Evolutionary conservation across 2,113 vertebrate species (phyloP).

Genomic region (Serranochromis macrocephalus): DNA sequence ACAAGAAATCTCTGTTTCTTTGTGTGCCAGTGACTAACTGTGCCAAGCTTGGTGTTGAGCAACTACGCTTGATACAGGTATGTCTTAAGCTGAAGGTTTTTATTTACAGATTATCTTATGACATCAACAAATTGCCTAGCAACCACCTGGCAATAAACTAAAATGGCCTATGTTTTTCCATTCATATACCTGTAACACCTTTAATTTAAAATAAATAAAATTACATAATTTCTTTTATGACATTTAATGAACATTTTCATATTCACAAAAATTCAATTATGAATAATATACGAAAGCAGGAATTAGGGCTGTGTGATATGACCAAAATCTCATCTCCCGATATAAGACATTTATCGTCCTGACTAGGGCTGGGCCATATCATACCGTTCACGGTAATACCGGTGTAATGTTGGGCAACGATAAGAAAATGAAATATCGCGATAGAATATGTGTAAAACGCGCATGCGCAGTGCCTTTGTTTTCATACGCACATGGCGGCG

Average conservation of each 20-base stretch:
- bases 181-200: not conserved
- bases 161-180: not conserved
- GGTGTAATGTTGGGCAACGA: no score
- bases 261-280: not conserved
- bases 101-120: not conserved
- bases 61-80: not conserved
- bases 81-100: not conserved
- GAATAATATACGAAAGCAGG: not conserved
- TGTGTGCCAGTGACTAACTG: not conserved
- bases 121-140: not conserved
- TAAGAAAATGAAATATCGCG: no score
- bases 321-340: not conserved
- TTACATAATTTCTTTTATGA: not conserved
- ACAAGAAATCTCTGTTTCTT: not conserved
- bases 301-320: not conserved
- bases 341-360: not conserved
- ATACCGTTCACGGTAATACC: no score
- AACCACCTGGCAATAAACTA: not conserved
- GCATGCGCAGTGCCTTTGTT: no score
- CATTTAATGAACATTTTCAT: not conserved
- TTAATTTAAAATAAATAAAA: not conserved
- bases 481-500: no score
- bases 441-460: no score
- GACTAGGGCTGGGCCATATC: not conserved
- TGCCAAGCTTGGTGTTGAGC: not conserved